Evolutionary conservation across 2,113 vertebrate genomes (phyloP).

Genomic region (Pipa parva): DNA sequence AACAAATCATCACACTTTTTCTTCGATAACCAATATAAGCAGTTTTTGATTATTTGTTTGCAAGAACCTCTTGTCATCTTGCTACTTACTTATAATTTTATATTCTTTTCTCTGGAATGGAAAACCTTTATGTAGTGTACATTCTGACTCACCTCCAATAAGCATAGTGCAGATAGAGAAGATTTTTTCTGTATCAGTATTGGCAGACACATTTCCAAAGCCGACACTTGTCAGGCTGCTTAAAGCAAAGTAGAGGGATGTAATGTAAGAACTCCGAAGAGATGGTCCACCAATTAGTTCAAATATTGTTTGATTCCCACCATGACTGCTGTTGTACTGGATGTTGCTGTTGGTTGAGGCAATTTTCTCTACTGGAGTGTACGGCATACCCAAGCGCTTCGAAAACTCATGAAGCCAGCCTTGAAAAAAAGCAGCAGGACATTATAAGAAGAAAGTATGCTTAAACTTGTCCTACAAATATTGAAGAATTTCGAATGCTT

Average conservation of each 20-base stretch:
- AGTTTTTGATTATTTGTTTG: too few species aligned
- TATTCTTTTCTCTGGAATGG: too few species aligned
- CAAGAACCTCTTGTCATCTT: too few species aligned
- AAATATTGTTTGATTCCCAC: slow-evolving; percentile 38
- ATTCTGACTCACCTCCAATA: slow-evolving; percentile 64
- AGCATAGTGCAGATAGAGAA: slow-evolving; percentile 81
- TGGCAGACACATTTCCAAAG: slow-evolving; percentile 75
- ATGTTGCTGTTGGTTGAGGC: slow-evolving; percentile 14
- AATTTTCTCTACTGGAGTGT: slow-evolving; percentile 55
- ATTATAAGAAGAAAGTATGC: too few species aligned
- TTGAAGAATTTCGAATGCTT: too few species aligned
- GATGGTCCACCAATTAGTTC: slow-evolving; percentile 61
- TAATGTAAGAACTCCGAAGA: slow-evolving; percentile 72
- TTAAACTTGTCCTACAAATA: too few species aligned
- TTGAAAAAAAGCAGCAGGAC: slow-evolving; percentile 43
- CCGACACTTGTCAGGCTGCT: slow-evolving; percentile 77
- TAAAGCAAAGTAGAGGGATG: slow-evolving; percentile 73
- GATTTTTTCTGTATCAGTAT: slow-evolving; percentile 77
- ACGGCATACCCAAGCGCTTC: slow-evolving; percentile 68
- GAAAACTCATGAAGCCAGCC: slow-evolving; percentile 75
- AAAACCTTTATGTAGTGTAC: background rate
- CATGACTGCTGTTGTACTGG: slow-evolving; percentile 49
- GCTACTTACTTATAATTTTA: too few species aligned
- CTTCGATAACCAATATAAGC: too few species aligned
- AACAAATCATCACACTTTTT: too few species aligned